phyloP scores from a whole-genome alignment of 2,888 invertebrate species.

The Ptychoptera contaminata region DNA sequence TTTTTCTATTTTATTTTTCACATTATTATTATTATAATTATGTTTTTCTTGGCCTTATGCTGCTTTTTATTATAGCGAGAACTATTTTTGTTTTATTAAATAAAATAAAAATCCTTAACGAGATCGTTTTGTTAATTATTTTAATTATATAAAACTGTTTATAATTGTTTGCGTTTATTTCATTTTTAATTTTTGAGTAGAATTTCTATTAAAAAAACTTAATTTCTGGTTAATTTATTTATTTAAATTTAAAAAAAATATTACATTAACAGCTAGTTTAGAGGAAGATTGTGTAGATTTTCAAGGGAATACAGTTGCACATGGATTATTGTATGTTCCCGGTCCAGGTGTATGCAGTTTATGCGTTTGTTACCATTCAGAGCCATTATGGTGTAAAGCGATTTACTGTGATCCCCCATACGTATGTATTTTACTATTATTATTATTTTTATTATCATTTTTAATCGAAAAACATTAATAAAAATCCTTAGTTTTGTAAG shows the following conservation, averaged over 20 bases:
- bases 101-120: too few species aligned
- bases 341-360: constrained; percentile 72
- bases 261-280: constrained; percentile 37
- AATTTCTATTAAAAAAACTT: too few species aligned
- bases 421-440: constrained; percentile 40
- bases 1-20: not conserved
- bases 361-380: constrained; percentile 73
- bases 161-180: too few species aligned
- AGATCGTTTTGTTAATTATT: too few species aligned
- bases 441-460: not conserved
- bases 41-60: not conserved
- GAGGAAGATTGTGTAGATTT: constrained; percentile 74
- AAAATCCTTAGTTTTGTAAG: constrained; percentile 56
- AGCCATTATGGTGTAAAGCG: constrained; percentile 75
- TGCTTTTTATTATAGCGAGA: not conserved
- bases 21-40: not conserved
- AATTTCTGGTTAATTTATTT: too few species aligned
- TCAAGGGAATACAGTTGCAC: constrained; percentile 60
- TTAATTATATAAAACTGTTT: too few species aligned
- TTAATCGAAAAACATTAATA: not conserved
- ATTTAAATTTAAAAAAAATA: too few species aligned
- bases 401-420: constrained; percentile 77
- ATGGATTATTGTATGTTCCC: constrained; percentile 68
- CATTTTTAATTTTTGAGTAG: too few species aligned
- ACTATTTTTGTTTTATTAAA: not conserved